Base-by-base conservation (phyloP, 1,140 invertebrate species). In the Drosophila tristis region DNA sequence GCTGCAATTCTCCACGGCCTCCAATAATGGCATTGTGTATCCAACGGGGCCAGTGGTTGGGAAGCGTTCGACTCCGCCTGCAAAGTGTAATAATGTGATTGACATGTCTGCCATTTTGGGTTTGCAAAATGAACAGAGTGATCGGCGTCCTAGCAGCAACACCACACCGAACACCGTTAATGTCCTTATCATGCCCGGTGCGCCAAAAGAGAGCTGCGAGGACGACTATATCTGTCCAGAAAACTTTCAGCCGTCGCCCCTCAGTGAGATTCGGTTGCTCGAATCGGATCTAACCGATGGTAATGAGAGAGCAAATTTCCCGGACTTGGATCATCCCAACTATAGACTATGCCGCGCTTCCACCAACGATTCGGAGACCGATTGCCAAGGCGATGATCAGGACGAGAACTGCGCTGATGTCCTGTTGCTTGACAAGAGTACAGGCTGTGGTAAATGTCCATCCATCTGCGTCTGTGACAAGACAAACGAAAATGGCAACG, bases 131-230 rank as follows among this genome's bases (percentile, higher is more conserved):
- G 16, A 3, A 31, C 31, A 54, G 48, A 20, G 20, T 20, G 11
- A 15, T 44, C 16, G n/a, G 4, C 6, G 16, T 20, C 20, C 5
- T 45, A 43, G 2, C 39, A 48, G 2, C 39, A 48, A 25, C 5
- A 47, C 8, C 8, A 43, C 31, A 39, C n/a, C 67, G 15, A 66
- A 75, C 31, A 48, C 66, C 0, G 48, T 86, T 2, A 86, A 78
- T 42, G 82, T 86, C 6, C 57, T 86, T 5, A 60, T 86, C 3
- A 75, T 86, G 82, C 53, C 59, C 6, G 49, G 44, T 16, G 29
- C 53, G 8, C 43, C 55, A 4, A 43, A 51, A 35, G 26, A 45
- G 4, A 43, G 45, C 23, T 45, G 25, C 6, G 61, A 57, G 4
- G 53, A 42, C 8, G n/a, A 23, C 0, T 72, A 49, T 15, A 39